Evolutionary conservation across 2,797 vertebrate genomes (phyloP), one percentile per base, ranked within the genome.

Genomic region (Crypturellus tataupa): DNA sequence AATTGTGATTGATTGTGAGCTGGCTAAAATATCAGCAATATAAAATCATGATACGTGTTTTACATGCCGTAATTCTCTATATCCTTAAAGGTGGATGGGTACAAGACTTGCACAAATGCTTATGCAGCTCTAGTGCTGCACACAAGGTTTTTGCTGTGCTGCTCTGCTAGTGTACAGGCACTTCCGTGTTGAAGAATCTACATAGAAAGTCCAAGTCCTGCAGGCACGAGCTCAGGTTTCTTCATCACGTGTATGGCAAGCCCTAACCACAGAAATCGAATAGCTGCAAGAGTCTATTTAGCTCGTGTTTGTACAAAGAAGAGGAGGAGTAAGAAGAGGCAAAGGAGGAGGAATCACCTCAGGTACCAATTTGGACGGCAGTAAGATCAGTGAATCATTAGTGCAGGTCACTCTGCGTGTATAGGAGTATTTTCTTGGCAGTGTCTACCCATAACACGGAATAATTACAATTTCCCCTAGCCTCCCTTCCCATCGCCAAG

Each of bases 171-270:
- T 1, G 2, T 44, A 44, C 24, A 80, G 72, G 47, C 44, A 37
- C 0, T 44, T 44, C 42, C 2, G 47, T 19, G 40, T 53, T n/a
- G 53, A 62, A 87, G 72, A 91, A 62, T 53, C 31, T 55, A 75
- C 37, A 63, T 47, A 72, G 65, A 85, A 80, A 78, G 49, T 85
- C 55, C 33, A 59, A 53, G 51, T 72, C 71, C 85, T 92, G 80
- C 29, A 91, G 80, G 62, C 65, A 46, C 12, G 10, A 83, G 49
- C 58, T 93, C 49, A 76, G 29, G 46, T 92, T 91, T 92, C 82
- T 68, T 85, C 3, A 1, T 0, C 78, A 33, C 75, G 62, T 0
- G 0, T 23, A 42, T 1, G 8, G 58, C 53, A 78, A 93, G 29
- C 19, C 60, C 49, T 62, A 72, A 79, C 29, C 62, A 53, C 19